These are phyloP conservation scores for Astyanax mexicanus DNA, from an alignment of 2,797 vertebrate genomes.

Conservation along the genomic window DNA sequence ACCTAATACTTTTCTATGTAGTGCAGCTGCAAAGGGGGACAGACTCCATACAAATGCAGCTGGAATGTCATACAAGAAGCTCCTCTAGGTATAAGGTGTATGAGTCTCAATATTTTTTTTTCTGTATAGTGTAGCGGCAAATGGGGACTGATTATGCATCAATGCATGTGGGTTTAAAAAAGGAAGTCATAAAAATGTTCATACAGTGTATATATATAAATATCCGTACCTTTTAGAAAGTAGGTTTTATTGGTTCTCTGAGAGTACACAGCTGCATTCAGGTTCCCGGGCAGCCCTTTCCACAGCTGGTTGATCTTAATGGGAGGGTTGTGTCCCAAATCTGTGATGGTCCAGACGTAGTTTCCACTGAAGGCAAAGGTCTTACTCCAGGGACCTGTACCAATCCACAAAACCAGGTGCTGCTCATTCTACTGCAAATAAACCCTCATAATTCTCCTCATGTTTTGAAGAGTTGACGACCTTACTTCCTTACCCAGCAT, in stretches of 20 bases:
- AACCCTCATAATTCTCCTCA: too few relatives aligned
- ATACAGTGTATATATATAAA: too few relatives aligned
- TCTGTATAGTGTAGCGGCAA: too few relatives aligned
- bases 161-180: too few relatives aligned
- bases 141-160: too few relatives aligned
- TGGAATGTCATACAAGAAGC: too few relatives aligned
- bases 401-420: background rate
- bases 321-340: slow-evolving; percentile 80
- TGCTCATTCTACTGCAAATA: background rate
- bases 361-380: slow-evolving; percentile 89
- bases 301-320: slow-evolving; percentile 80
- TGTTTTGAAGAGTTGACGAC: background rate
- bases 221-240: slow-evolving; percentile 85
- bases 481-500: slow-evolving; percentile 81
- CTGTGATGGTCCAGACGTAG: slow-evolving; percentile 88
- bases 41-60: too few relatives aligned
- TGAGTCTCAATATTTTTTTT: too few relatives aligned
- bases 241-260: slow-evolving; percentile 85
- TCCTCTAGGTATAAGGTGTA: too few relatives aligned
- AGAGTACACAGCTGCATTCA: slow-evolving; percentile 87
- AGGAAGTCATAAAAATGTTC: too few relatives aligned
- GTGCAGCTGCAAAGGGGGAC: too few relatives aligned
- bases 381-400: slow-evolving; percentile 83
- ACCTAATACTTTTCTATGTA: too few relatives aligned
- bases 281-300: slow-evolving; percentile 83